Evolutionary conservation across 2,113 vertebrate genomes (phyloP), one percentile per base, ranked within the genome.

Genomic region (Clarias macrocephalus): DNA sequence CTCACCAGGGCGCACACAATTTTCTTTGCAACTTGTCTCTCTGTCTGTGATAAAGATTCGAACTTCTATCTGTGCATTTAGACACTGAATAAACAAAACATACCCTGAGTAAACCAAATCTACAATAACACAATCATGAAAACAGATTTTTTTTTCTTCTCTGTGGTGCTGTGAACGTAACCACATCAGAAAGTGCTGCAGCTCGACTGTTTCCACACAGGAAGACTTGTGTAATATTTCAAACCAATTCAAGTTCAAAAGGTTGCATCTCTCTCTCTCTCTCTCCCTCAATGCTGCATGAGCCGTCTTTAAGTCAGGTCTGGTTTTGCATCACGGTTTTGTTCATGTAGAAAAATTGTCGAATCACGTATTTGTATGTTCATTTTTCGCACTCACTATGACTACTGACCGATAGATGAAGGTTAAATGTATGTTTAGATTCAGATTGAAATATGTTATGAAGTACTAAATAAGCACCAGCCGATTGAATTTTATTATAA

Each of bases 161-260:
- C 52, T 84, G 63, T 83, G 87, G 82, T 82, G 56, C 28, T 30
- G 52, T 30, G 52, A 60, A 68, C 56, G 81, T 56, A 68, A 90
- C 89, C 87, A 84, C 86, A 86, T 60, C 52, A 56, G 75, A 81
- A 90, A 86, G 82, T 66, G 13, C 75, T 86, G 75, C 33, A 54
- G 82, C 80, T 76, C 62, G 42, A 83, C 33, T 75, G 59, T 66
- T 86, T 90, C 79, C 89, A 80, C 33, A 68, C 57, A 79, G 81
- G 86, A 86, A 80, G 63, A 30, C 80, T 65, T 73, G 77, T 63
- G 62, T 13, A 62, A 81, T 11, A 76, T 90, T 83, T 66, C 65
- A 21, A 72, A 57, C 63, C 57, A 60, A 42, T 85, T 33, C 28
- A 54, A 85, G 63, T 75, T 48, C 57, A 60, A 54, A 76, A 15